phyloP scores from a whole-genome alignment of 2,888 invertebrate genomes.

The Ochropleura leucogaster region DNA sequence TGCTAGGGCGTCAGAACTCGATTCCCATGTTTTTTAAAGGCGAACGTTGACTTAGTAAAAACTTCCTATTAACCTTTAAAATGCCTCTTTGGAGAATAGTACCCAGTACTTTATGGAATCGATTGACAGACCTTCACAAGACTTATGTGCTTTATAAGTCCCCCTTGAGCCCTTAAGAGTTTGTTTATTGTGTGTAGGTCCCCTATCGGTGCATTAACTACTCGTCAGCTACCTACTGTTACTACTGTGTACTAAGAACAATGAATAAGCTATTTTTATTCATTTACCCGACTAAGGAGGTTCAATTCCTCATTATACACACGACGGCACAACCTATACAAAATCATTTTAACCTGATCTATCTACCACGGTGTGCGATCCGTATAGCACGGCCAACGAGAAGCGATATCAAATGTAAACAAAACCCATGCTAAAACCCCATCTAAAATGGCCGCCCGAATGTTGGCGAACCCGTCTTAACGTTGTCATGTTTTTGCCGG shows the following conservation, averaged over 20 bases:
- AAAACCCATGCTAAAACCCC: too few relatives aligned
- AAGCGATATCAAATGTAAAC: too few relatives aligned
- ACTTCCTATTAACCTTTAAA: background rate
- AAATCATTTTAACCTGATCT: too few relatives aligned
- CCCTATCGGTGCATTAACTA: constrained; percentile 11
- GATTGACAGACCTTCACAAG: constrained; percentile 11
- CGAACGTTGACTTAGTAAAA: too few relatives aligned
- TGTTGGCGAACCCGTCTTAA: too few relatives aligned
- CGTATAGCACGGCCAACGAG: too few relatives aligned
- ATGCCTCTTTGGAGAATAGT: background rate
- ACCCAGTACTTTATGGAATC: background rate
- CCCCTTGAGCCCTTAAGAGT: constrained; percentile 12
- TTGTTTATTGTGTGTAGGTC: constrained; percentile 16
- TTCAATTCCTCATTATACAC: background rate
- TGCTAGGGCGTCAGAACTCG: background rate
- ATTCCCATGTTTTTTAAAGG: constrained; percentile 2
- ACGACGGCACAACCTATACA: too few relatives aligned
- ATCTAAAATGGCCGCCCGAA: too few relatives aligned
- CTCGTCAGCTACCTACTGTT: constrained; percentile 10
- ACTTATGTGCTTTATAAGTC: constrained; percentile 20
- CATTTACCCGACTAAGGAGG: constrained; percentile 4
- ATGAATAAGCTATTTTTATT: constrained; percentile 13
- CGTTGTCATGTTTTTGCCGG: too few relatives aligned
- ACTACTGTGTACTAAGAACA: background rate
- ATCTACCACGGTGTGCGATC: too few relatives aligned